A percentile compares a stretch with the other conserved stretches of the same genome.
Conservation (phyloP, 2,113 vertebrate species). For the Diadophis punctatus region DNA sequence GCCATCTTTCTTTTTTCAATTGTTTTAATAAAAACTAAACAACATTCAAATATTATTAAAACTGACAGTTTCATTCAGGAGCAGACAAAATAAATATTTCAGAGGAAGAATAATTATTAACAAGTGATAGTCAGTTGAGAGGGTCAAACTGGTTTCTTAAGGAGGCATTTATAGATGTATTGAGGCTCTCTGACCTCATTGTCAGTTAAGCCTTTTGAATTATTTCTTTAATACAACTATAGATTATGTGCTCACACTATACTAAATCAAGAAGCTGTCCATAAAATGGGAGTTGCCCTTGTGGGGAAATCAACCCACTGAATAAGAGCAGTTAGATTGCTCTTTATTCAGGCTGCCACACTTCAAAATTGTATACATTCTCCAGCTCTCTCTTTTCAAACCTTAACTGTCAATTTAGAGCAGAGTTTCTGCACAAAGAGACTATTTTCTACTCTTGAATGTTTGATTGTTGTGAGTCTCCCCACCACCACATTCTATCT, state of each 20-base stretch:
- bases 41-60: neutral
- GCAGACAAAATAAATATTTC: constrained; percentile 4
- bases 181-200: neutral
- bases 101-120: neutral
- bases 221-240: constrained; percentile 24
- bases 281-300: constrained; percentile 30
- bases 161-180: neutral
- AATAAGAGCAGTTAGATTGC: neutral
- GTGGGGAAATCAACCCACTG: constrained; percentile 23
- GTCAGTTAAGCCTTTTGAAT: constrained; percentile 11
- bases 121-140: neutral
- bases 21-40: neutral
- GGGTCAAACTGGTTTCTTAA: neutral
- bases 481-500: neutral
- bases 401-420: constrained; percentile 42
- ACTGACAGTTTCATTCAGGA: neutral
- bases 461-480: neutral
- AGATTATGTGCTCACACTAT: neutral
- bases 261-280: constrained; percentile 24
- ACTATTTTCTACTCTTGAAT: neutral
- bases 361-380: constrained; percentile 22
- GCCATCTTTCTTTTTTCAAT: neutral
- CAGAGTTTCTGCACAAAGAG: neutral
- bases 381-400: constrained; percentile 53
- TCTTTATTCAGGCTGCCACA: constrained; percentile 25